Conservation (phyloP, 2,888 invertebrate genomes). For the Oscheius myriophilus region DNA sequence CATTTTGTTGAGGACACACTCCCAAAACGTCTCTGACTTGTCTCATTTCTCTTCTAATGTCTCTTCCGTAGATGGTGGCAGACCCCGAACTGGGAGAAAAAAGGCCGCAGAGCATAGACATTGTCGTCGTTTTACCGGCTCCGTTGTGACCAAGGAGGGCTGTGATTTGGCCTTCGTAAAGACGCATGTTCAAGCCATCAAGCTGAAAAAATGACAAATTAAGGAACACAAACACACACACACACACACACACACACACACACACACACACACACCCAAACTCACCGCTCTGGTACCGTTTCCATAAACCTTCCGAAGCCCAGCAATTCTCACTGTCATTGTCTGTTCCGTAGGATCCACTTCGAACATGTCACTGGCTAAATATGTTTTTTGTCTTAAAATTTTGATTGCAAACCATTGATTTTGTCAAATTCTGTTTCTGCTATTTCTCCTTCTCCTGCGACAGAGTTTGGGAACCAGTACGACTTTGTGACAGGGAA, state of each 20-base stretch:
- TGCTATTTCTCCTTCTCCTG: neutral
- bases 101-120: conserved; percentile 78
- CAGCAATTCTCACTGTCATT: conserved; percentile 81
- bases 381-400: too few relatives aligned
- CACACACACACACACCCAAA: too few relatives aligned
- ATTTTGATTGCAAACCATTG: neutral
- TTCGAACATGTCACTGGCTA: conserved; percentile 70
- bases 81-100: conserved; percentile 82
- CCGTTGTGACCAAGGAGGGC: conserved; percentile 75
- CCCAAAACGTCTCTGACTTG: conserved; percentile 81
- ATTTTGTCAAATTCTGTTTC: too few relatives aligned
- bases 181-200: conserved; percentile 78
- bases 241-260: too few relatives aligned
- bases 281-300: conserved; percentile 80
- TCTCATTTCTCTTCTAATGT: conserved; percentile 77
- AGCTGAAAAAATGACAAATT: conserved; percentile 36
- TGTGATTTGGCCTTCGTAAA: conserved; percentile 82
- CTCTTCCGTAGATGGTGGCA: conserved; percentile 73
- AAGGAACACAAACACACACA: too few relatives aligned
- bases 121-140: conserved; percentile 90
- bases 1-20: conserved; percentile 87
- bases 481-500: conserved; percentile 74
- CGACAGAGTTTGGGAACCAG: conserved; percentile 72
- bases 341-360: conserved; percentile 73
- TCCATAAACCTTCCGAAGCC: conserved; percentile 79